Conservation (phyloP, 1,140 invertebrate genomes). For the Ceratina calcarata region DNA sequence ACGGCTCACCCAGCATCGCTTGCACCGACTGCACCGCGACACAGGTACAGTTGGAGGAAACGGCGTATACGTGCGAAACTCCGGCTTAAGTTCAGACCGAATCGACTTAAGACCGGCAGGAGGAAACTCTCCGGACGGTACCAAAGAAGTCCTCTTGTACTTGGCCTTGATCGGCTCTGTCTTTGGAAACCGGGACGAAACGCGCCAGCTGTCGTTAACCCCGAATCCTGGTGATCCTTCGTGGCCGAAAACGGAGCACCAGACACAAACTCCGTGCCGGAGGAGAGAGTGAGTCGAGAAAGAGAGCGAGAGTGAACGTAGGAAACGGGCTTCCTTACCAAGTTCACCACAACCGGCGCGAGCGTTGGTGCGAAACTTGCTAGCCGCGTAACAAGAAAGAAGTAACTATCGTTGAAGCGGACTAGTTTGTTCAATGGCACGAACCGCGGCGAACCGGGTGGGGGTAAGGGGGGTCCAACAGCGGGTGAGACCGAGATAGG, state of each 20-base stretch:
- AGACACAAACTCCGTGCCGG: neutral
- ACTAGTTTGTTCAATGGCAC: conserved; percentile 80
- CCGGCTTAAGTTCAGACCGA: conserved; percentile 11
- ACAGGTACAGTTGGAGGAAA: neutral
- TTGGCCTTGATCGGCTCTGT: conserved; percentile 56
- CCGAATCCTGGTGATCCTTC: conserved; percentile 60
- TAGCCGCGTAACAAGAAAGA: conserved; percentile 77
- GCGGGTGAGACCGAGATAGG: neutral
- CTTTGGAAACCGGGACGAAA: conserved; percentile 56
- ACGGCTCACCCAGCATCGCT: neutral
- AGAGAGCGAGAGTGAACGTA: conserved; percentile 37
- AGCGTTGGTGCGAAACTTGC: conserved; percentile 75
- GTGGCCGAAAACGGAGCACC: conserved; percentile 56
- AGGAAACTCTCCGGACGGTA: conserved; percentile 28
- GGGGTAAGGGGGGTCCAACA: neutral
- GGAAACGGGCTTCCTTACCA: conserved; percentile 64
- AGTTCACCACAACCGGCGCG: conserved; percentile 75
- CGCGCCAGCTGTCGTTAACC: conserved; percentile 62
- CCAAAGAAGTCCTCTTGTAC: conserved; percentile 49
- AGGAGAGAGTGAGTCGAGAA: conserved; percentile 14
- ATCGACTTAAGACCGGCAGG: conserved; percentile 9
- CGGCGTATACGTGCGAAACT: neutral
- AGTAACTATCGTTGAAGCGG: conserved; percentile 78
- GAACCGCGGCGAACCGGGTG: conserved; percentile 32
- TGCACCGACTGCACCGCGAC: neutral